Percentiles rank a stretch among this genome's conserved stretches.
phyloP scores from a whole-genome alignment of 2,113 vertebrate species.

The Tauraco erythrolophus region DNA sequence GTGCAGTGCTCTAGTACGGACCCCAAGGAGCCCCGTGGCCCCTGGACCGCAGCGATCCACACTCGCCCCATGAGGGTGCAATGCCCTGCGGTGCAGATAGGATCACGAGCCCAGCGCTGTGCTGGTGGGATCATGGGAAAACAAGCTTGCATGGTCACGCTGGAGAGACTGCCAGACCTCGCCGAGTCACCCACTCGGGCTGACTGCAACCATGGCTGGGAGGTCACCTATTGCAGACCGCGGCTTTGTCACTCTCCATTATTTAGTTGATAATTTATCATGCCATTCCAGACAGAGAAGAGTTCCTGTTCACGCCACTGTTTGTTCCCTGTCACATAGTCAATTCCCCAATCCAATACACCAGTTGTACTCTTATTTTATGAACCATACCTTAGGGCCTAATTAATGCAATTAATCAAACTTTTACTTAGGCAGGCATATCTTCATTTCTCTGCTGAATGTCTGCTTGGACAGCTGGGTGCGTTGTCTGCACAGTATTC shows the following conservation, averaged over 20 bases:
- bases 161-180: neutral
- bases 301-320: constrained; percentile 9
- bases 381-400: constrained; percentile 78
- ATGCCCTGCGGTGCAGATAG: accelerated
- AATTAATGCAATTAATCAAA: constrained; percentile 82
- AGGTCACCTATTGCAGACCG: neutral
- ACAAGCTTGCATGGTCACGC: accelerated
- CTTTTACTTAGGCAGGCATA: constrained; percentile 68
- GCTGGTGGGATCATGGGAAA: neutral
- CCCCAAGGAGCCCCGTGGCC: neutral
- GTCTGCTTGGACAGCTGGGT: constrained; percentile 63
- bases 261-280: constrained; percentile 67
- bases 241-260: constrained; percentile 51
- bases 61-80: accelerated
- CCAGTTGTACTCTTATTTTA: constrained; percentile 74
- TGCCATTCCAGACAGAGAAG: constrained; percentile 42
- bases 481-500: constrained; percentile 56
- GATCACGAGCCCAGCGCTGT: accelerated
- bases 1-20: accelerated
- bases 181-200: neutral
- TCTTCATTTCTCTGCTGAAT: constrained; percentile 48
- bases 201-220: neutral
- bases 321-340: constrained; percentile 75
- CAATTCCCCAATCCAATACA: constrained; percentile 68
- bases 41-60: neutral